Evolutionary conservation across 2,113 vertebrate species (phyloP).

Genomic region (Aegypius monachus): DNA sequence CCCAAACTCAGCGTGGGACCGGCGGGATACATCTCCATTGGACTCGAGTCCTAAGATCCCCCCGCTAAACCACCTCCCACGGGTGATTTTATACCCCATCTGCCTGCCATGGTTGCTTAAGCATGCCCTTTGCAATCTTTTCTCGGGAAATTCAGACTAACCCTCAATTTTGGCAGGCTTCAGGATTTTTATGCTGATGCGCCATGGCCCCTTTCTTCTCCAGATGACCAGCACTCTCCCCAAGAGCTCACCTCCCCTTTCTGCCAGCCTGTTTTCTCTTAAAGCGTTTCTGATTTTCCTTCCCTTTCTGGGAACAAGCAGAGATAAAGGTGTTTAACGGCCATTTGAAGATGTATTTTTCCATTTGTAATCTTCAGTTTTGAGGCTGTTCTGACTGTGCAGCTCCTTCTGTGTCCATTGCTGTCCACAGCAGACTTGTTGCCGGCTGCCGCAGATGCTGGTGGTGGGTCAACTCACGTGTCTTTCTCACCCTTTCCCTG

Average conservation of each 20-base stretch:
- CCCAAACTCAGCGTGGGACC: fast-evolving
- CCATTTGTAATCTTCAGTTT: not conserved
- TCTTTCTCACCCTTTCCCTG: not conserved
- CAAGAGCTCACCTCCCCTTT: not conserved
- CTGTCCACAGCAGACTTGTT: not conserved
- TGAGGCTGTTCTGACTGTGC: not conserved
- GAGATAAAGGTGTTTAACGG: not conserved
- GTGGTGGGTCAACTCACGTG: not conserved
- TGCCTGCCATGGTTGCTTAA: not conserved
- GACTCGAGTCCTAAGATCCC: not conserved
- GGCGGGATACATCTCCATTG: fast-evolving
- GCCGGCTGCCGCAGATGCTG: not conserved
- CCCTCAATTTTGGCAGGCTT: not conserved
- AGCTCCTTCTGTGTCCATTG: not conserved
- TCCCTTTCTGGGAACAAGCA: not conserved
- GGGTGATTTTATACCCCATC: not conserved
- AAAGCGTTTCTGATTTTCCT: not conserved
- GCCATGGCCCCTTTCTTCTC: not conserved
- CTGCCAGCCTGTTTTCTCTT: not conserved
- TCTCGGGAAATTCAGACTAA: not conserved
- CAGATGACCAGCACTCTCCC: not conserved
- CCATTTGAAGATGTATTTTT: not conserved
- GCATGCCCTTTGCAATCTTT: not conserved
- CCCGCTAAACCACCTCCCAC: not conserved
- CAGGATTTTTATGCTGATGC: not conserved